phyloP scores from a whole-genome alignment of 2,113 vertebrate genomes.

The Gulo gulo region DNA sequence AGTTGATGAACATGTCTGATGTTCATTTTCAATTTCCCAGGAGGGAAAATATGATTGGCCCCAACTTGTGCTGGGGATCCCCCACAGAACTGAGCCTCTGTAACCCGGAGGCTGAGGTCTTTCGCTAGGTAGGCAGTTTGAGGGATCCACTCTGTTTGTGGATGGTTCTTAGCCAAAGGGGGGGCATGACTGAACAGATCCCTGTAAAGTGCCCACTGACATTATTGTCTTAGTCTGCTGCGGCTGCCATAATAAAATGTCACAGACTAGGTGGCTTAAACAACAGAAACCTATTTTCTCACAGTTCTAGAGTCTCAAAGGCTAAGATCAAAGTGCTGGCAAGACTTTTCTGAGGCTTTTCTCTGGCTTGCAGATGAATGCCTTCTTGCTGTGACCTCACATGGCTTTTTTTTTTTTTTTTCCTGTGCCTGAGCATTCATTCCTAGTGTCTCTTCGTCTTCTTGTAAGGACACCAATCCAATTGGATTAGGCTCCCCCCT shows the following conservation, averaged over 20 bases:
- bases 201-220: not conserved
- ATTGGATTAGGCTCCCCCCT: not conserved
- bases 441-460: not conserved
- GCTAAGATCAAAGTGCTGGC: not conserved
- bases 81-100: not conserved
- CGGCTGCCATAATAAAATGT: not conserved
- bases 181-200: not conserved
- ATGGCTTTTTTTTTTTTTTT: not conserved
- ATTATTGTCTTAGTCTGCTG: not conserved
- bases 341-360: not conserved
- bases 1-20: not conserved
- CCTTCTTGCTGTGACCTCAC: not conserved
- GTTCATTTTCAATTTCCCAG: not conserved
- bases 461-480: not conserved
- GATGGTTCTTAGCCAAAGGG: not conserved
- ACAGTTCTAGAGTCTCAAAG: not conserved
- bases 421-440: accelerated
- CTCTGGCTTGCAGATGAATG: too few species aligned
- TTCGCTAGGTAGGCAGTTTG: not conserved
- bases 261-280: not conserved
- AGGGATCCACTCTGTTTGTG: not conserved
- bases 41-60: not conserved
- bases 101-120: not conserved
- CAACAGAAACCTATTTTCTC: not conserved
- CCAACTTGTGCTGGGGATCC: not conserved